Evolutionary conservation across 2,888 invertebrate species (phyloP).

Genomic region (Hyles lineata): DNA sequence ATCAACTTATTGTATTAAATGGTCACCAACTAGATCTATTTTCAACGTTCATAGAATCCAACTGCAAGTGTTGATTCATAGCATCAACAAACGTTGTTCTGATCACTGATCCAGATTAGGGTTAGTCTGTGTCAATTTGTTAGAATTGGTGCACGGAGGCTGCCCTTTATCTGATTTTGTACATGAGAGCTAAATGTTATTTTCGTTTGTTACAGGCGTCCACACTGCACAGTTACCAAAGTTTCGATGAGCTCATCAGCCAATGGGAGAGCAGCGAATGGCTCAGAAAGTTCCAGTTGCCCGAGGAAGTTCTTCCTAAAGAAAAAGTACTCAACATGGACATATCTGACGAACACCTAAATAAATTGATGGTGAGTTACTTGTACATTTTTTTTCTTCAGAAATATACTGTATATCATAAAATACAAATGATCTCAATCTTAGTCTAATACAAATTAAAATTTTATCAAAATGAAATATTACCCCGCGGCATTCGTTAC

Average conservation of each 20-base stretch:
- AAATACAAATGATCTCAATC: neutral
- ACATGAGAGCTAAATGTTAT: conserved; percentile 31
- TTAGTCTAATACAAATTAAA: conserved; percentile 11
- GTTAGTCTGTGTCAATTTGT: neutral
- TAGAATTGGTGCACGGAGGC: neutral
- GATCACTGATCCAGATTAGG: neutral
- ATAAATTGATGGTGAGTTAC: conserved; percentile 64
- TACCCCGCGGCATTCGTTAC: conserved; percentile 2
- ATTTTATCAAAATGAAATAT: conserved; percentile 34
- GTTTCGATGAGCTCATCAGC: conserved; percentile 57
- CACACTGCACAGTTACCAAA: conserved; percentile 59
- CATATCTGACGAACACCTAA: conserved; percentile 61
- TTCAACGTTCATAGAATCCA: conserved; percentile 69
- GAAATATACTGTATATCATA: neutral
- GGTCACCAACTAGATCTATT: conserved; percentile 63
- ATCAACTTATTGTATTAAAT: conserved; percentile 50
- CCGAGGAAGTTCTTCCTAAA: conserved; percentile 65
- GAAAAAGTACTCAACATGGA: conserved; percentile 59
- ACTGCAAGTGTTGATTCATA: conserved; percentile 51
- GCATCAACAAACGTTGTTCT: neutral
- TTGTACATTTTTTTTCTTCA: neutral
- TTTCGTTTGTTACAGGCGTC: conserved; percentile 68
- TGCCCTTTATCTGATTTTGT: conserved; percentile 27
- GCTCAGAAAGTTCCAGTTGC: conserved; percentile 63
- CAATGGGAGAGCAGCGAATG: conserved; percentile 64